Conservation (phyloP, 2,113 vertebrate genomes). For the Colossoma macropomum region DNA sequence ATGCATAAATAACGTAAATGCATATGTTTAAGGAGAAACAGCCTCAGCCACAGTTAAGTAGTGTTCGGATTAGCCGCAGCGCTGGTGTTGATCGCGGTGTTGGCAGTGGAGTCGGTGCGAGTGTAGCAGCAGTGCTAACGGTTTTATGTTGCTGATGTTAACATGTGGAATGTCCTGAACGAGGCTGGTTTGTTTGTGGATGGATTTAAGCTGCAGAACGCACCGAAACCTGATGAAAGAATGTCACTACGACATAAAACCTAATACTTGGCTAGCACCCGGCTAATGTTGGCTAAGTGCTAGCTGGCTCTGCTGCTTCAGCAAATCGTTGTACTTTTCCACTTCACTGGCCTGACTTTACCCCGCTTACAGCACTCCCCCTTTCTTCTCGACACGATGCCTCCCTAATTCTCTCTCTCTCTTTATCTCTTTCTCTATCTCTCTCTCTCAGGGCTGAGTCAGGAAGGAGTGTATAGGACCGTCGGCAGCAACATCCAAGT, state of each 20-base stretch:
- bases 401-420: constrained; percentile 42
- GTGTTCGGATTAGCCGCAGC: too few species aligned
- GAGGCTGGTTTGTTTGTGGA: not conserved
- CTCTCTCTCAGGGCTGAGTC: constrained; percentile 80
- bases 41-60: too few species aligned
- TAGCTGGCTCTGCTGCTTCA: not conserved
- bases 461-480: constrained; percentile 93
- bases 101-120: not conserved
- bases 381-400: not conserved
- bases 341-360: constrained; percentile 15
- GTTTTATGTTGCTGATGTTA: not conserved
- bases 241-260: not conserved
- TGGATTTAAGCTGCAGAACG: not conserved
- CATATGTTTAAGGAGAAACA: too few species aligned
- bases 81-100: too few species aligned
- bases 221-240: not conserved
- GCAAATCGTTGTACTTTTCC: constrained; percentile 63
- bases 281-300: not conserved
- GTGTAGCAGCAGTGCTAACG: not conserved
- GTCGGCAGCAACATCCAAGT: constrained; percentile 99
- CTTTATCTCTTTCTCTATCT: constrained; percentile 44
- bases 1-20: too few species aligned
- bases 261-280: not conserved
- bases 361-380: not conserved
- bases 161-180: not conserved